Evolutionary conservation across 2,888 invertebrate genomes (phyloP), one percentile per base, ranked within the genome.

Genomic region (Hylaea fasciaria): DNA sequence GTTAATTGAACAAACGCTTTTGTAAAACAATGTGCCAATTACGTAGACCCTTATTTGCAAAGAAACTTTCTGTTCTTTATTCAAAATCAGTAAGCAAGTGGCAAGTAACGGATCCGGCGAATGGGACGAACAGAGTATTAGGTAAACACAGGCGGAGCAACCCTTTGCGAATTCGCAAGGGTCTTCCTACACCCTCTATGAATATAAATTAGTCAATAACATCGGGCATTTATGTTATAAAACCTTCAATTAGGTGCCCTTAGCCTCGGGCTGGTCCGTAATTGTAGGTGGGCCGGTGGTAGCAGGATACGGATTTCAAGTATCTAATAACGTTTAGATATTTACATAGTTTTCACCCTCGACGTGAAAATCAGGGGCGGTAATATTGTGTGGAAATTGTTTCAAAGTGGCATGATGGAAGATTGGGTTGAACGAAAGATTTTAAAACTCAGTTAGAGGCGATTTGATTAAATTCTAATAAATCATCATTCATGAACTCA

Each of bases 151-250:
- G 48, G 70, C 64, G 62, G 22, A 37, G 52, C 65, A 70, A 69
- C 60, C 63, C 66, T 62, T 70, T 62, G 69, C 65, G 68, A 71
- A 68, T 74, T 73, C 67, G 67, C 69, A 68, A 68, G 66, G 65
- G 66, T 70, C 62, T 66, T 65, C 66, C 65, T 69, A 63, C 71
- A 71, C 73, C 73, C 74, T 58, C 69, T 72, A 73, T 76, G 78
- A 76, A 77, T 77, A 77, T 76, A 77, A 76, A 77, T 77, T 75
- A 70, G 68, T 69, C 52, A 69, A 69, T 70, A 65, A 60, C 70
- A 68, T 66, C 65, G 65, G 61, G 65, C 65, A 66, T 66, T 68
- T 76, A 73, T 74, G 75, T 75, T 74, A 76, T 66, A 70, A 70
- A 66, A 68, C 68, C 68, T 66, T 70, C 70, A 70, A 70, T 70